phyloP scores from a whole-genome alignment of 2,797 vertebrate species.

The Zenarchopterus dispar region DNA sequence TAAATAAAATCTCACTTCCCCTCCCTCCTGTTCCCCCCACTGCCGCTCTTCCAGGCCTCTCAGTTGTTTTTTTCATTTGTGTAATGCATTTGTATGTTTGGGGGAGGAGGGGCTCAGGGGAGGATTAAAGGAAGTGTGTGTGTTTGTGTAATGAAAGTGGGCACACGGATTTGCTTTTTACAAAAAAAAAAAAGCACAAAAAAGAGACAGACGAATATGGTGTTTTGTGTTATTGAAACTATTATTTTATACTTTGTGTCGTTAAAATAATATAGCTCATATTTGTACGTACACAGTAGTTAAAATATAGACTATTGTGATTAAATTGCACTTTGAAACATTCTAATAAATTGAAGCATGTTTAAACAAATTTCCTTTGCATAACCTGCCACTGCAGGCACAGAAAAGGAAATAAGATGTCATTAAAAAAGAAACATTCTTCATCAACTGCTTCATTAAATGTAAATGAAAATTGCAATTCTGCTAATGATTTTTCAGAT shows the following conservation, averaged over 20 bases:
- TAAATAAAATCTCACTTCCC: slow-evolving; percentile 90
- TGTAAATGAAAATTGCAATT: not conserved
- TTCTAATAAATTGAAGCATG: not conserved
- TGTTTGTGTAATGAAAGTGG: slow-evolving; percentile 62
- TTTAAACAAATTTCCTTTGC: not conserved
- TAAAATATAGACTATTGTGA: no score
- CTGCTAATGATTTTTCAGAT: slow-evolving; percentile 8
- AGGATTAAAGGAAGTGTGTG: slow-evolving; percentile 58
- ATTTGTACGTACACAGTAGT: no score
- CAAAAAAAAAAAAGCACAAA: slow-evolving; percentile 9
- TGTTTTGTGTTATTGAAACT: slow-evolving; percentile 4
- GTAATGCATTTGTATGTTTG: slow-evolving; percentile 93
- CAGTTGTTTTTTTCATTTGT: slow-evolving; percentile 89
- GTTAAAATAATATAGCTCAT: no score
- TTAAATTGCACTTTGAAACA: not conserved
- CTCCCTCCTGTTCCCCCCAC: slow-evolving; percentile 21
- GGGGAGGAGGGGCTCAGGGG: slow-evolving; percentile 59
- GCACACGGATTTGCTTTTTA: slow-evolving; percentile 25
- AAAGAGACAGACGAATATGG: not conserved
- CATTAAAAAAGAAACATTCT: not conserved
- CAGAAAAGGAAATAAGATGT: not conserved
- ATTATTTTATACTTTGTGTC: not conserved
- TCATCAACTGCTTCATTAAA: not conserved
- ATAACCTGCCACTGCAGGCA: not conserved
- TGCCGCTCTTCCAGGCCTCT: slow-evolving; percentile 40